A percentile compares a stretch with the other conserved stretches of the same genome.
These are phyloP conservation scores for Gnathonemus echidnorhynchus DNA, from an alignment of 2,113 vertebrate genomes.

Conservation along the genomic window DNA sequence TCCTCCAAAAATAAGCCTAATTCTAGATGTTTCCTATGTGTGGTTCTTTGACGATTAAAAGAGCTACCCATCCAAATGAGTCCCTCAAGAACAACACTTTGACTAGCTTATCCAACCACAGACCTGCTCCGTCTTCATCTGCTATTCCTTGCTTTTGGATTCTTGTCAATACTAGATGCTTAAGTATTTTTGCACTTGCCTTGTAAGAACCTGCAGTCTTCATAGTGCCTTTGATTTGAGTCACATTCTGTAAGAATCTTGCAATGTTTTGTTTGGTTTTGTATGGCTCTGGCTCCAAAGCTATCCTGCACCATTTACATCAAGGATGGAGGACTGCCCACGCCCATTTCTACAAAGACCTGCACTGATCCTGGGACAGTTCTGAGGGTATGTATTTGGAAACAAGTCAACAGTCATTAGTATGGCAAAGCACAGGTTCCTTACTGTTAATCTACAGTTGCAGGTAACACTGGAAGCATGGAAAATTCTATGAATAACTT, in stretches of 20 bases:
- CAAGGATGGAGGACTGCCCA: not conserved
- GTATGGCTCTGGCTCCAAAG: not conserved
- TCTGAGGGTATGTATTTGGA: not conserved
- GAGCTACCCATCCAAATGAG: not conserved
- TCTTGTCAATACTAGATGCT: not conserved
- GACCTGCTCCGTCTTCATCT: not conserved
- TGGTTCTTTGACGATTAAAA: not conserved
- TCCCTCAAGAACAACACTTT: not conserved
- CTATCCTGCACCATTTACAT: not conserved
- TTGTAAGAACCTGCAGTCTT: not conserved
- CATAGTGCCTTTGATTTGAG: not conserved
- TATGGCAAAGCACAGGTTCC: not conserved
- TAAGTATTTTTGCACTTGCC: not conserved
- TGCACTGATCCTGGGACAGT: not conserved
- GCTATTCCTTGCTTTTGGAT: not conserved
- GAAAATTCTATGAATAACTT: conserved; percentile 7
- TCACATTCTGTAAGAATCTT: not conserved
- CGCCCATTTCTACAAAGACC: not conserved
- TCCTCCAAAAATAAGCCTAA: not conserved
- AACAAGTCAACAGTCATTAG: not conserved
- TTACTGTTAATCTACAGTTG: not conserved
- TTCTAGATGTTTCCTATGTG: not conserved
- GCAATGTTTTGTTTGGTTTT: not conserved
- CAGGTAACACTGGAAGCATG: not conserved
- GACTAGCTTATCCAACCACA: not conserved